Evolutionary conservation across 2,888 invertebrate genomes (phyloP), one percentile per base, ranked within the genome.

Genomic region (Nephrotoma flavescens): DNA sequence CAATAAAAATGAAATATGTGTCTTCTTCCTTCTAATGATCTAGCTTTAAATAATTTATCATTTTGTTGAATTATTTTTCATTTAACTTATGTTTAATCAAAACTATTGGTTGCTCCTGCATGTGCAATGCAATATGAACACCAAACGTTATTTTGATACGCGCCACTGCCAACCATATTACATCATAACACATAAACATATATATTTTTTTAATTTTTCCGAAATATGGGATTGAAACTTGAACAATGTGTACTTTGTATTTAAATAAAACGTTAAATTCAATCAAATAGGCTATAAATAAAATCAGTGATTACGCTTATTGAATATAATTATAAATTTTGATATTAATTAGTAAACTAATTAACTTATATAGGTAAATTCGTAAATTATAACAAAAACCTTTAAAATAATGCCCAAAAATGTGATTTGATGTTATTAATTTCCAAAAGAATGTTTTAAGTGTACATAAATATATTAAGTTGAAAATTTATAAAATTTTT

Each of bases 301-400:
- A 84, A 84, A 84, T 84, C 84, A 84, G n/a, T 84, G 41, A 84
- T 42, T 84, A 84, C 84, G 84, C 84, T 84, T 84, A 84, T 84
- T 84, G 84, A 84, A 84, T 9, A 83, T 83, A 41, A 41, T 83
- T 41, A 84, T 42, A 15, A 12, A 42, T 84, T 15, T 84, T 42
- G 15, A 15, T 84, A 71, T 31, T 57, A 71, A 71, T 31, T 71
- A 71, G 71, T 71, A 71, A 31, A 31, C 19, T 4, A 71, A 57
- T 57, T 71, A 71, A 31, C 31, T 31, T 9, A 71, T 71, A 71
- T 71, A 71, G 71, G 9, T 71, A 71, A 31, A 71, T 44, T 44
- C 52, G 31, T 71, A 71, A 71, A 71, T 31, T 71, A 9, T 6
- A 52, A 52, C 5, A 52, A 52, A 52, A 47, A 31, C 31, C 31